Evolutionary conservation across 2,113 vertebrate species (phyloP), one percentile per base, ranked within the genome.

Genomic region (Varanus salvator): DNA sequence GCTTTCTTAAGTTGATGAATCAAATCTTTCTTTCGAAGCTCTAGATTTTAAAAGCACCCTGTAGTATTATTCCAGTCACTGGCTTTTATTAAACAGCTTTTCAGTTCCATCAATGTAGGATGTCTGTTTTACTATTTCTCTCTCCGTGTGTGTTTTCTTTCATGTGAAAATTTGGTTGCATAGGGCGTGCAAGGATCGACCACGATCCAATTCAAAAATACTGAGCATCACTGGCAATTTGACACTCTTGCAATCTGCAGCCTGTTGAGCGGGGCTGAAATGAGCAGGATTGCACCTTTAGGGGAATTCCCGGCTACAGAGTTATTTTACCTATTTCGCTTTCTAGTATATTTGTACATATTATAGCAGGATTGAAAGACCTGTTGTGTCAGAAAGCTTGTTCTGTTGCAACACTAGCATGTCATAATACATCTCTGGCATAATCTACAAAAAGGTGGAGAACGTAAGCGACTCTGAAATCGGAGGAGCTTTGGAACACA

Each of bases 81-180:
- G 93, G 96, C 96, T 97, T 95, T 94, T 97, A 97, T 97, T 97
- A 97, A 97, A 97, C 96, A 96, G 95, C 72, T 96, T 96, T 95
- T 95, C 97, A 94, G 96, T 92, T 95, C 94, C 94, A 95, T 48
- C 92, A 95, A 93, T 93, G 8, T 95, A 97, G 96, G 95, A 95
- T 95, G 93, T 96, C 95, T 95, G 96, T 93, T 96, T 97, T 91
- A 95, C 95, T 97, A 96, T 97, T 96, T 97, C 89, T 96, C 92
- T 34, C 95, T 95, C 87, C 93, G 48, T 92, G 91, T 94, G 25
- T 50, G 50, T 19, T 69, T 84, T 94, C 96, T 93, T 97, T 96
- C 90, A 93, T 95, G 88, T 96, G 91, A 95, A 95, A 94, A 92
- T 96, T 96, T 95, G 97, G 95, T 93, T 91, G 77, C 38, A 21